phyloP scores from a whole-genome alignment of 2,113 vertebrate species.

The Ctenodactylus gundi region DNA sequence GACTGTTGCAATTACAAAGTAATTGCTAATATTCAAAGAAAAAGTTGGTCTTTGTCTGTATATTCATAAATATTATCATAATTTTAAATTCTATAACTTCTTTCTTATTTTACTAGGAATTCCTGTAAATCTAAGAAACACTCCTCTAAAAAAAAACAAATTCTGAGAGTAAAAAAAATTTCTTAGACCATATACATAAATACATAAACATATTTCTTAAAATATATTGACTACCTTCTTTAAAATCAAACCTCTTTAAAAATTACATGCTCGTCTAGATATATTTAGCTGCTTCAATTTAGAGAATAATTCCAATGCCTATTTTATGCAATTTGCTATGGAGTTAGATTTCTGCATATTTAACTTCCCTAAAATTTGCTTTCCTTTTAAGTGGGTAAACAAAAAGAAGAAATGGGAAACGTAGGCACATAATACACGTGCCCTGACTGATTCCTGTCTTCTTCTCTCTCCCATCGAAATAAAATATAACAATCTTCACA shows the following conservation, averaged over 20 bases:
- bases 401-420: constrained; percentile 6
- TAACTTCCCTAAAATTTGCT: constrained; percentile 15
- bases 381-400: neutral
- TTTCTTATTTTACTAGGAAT: neutral
- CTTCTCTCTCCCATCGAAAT: neutral
- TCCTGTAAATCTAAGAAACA: neutral
- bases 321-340: neutral
- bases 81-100: neutral
- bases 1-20: neutral
- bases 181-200: neutral
- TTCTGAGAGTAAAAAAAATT: neutral
- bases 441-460: neutral
- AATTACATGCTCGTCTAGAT: neutral
- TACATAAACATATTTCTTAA: no score
- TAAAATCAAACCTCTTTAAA: constrained; percentile 30
- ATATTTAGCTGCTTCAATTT: neutral
- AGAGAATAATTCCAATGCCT: neutral
- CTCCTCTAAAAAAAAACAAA: neutral
- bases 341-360: neutral
- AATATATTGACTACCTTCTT: neutral
- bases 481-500: neutral
- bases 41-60: constrained; percentile 24
- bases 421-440: neutral
- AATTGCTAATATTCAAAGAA: neutral
- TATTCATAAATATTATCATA: neutral